Evolutionary conservation across 2,113 vertebrate genomes (phyloP).

Genomic region (Actenoides hombroni): DNA sequence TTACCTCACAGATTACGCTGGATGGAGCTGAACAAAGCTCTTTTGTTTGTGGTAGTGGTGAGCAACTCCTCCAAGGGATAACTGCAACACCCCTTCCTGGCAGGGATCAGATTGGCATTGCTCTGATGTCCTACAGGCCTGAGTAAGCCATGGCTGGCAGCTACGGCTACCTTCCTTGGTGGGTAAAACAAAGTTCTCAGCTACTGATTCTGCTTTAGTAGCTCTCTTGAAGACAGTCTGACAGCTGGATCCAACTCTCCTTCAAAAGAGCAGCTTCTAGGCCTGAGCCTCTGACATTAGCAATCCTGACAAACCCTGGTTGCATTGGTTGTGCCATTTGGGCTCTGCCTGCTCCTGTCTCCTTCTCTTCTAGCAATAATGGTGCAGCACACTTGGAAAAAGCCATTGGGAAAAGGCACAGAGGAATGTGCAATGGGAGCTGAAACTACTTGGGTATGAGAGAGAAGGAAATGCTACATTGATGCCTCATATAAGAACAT

Average conservation of each 20-base stretch:
- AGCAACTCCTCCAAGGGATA: neutral
- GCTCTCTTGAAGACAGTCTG: neutral
- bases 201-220: neutral
- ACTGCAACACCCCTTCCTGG: neutral
- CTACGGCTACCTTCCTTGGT: neutral
- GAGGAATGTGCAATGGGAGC: neutral
- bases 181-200: neutral
- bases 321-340: rapidly evolving
- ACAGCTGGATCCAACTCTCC: neutral
- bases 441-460: rapidly evolving
- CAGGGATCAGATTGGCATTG: neutral
- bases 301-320: rapidly evolving
- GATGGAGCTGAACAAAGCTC: neutral
- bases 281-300: neutral
- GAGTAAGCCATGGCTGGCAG: neutral
- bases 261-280: neutral
- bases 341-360: neutral
- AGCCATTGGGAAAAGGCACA: rapidly evolving
- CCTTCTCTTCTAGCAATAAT: neutral
- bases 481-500: neutral
- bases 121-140: neutral
- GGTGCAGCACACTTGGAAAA: neutral
- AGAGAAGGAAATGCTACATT: neutral
- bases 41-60: neutral
- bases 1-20: neutral